phyloP scores from a whole-genome alignment of 2,888 invertebrate species.

The Formica aserva region DNA sequence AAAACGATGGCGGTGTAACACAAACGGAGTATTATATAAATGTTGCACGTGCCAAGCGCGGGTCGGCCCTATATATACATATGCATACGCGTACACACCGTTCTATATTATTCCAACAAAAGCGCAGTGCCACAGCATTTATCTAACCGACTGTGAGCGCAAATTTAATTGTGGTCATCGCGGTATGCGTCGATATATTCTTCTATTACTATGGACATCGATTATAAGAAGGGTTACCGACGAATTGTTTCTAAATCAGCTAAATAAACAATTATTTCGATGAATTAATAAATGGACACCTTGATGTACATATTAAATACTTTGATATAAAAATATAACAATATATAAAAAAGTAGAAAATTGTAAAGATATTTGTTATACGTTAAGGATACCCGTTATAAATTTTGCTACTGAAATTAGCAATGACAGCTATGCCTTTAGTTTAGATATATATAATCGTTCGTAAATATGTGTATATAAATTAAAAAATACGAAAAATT shows the following conservation, averaged over 20 bases:
- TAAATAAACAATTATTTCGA: slow-evolving; percentile 1
- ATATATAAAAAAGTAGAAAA: neutral
- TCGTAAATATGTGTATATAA: neutral
- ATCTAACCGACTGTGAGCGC: slow-evolving; percentile 73
- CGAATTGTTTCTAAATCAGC: slow-evolving; percentile 2
- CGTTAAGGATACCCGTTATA: neutral
- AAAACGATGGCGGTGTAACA: slow-evolving; percentile 59
- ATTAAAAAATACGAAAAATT: neutral
- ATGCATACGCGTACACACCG: slow-evolving; percentile 54
- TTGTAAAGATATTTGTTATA: neutral
- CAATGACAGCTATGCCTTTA: neutral
- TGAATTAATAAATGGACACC: neutral
- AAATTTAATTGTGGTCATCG: slow-evolving; percentile 75
- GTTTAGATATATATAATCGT: neutral
- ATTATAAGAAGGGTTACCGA: neutral
- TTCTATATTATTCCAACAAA: slow-evolving; percentile 74
- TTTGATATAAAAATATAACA: neutral
- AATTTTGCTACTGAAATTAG: neutral
- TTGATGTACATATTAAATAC: neutral
- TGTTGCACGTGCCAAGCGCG: slow-evolving; percentile 30
- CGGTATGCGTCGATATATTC: slow-evolving; percentile 73
- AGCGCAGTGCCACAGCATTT: slow-evolving; percentile 74
- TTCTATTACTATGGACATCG: slow-evolving; percentile 61
- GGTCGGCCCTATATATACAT: slow-evolving; percentile 24
- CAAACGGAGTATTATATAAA: slow-evolving; percentile 42